phyloP scores from a whole-genome alignment of 2,888 invertebrate genomes.

The Erpobdella octoculata region DNA sequence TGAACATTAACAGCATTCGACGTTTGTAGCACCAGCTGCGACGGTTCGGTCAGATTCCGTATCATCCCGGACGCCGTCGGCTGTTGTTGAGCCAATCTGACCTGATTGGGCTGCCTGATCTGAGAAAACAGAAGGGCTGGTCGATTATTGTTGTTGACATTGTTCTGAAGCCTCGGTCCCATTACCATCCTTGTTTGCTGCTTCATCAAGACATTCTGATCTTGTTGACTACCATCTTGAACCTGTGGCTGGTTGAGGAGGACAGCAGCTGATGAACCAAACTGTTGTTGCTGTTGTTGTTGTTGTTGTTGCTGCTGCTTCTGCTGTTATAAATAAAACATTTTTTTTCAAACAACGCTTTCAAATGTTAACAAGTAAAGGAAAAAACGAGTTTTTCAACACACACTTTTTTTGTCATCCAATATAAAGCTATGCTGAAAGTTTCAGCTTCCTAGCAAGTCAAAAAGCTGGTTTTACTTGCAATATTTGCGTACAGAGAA shows the following conservation, averaged over 20 bases:
- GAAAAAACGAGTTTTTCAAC: too few relatives aligned
- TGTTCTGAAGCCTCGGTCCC: background rate
- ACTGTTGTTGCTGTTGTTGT: background rate
- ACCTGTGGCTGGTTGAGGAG: background rate
- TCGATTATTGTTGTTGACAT: slow-evolving; percentile 4
- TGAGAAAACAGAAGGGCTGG: background rate
- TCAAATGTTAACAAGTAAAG: too few relatives aligned
- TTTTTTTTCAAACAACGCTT: too few relatives aligned
- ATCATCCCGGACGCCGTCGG: background rate
- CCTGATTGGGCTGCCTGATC: background rate
- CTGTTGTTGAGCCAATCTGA: background rate
- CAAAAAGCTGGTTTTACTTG: too few relatives aligned
- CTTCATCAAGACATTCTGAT: slow-evolving; percentile 5
- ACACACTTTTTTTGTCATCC: too few relatives aligned
- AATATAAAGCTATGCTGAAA: background rate
- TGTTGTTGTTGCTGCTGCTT: slow-evolving; percentile 25
- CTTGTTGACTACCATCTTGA: slow-evolving; percentile 5
- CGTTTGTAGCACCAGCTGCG: background rate
- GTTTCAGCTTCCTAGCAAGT: too few relatives aligned
- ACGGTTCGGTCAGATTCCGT: background rate
- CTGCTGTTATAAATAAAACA: slow-evolving; percentile 11
- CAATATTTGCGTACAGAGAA: too few relatives aligned
- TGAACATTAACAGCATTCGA: slow-evolving; percentile 2
- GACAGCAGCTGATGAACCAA: background rate
- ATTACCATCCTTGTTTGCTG: background rate